Conservation (phyloP, 2,797 vertebrate genomes). For the Siniperca undulata region DNA sequence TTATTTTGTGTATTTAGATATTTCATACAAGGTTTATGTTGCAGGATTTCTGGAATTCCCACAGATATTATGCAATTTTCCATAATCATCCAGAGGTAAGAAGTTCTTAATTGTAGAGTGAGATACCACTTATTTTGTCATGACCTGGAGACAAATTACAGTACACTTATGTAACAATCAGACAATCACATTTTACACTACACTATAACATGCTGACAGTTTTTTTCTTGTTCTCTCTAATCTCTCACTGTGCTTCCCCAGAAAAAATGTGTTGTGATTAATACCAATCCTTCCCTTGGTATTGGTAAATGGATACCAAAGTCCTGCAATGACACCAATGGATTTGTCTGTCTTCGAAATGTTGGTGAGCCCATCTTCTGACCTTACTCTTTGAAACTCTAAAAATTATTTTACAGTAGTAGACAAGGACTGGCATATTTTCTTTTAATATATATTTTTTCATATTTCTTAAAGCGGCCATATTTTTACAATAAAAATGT, state of each 20-base stretch:
- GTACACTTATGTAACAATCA: not conserved
- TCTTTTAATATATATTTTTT: not conserved
- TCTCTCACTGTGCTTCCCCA: not conserved
- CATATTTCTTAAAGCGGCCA: not conserved
- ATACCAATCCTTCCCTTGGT: rapidly evolving
- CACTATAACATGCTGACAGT: not conserved
- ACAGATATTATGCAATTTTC: rapidly evolving
- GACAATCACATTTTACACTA: not conserved
- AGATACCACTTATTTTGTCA: not conserved
- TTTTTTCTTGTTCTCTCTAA: not conserved
- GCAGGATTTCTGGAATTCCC: rapidly evolving
- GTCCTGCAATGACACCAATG: slow-evolving; percentile 67
- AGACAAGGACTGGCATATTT: not conserved
- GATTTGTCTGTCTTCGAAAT: slow-evolving; percentile 66
- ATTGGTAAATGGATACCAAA: slow-evolving; percentile 63
- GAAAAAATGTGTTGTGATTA: slow-evolving; percentile 51
- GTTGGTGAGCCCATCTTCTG: slow-evolving; percentile 60
- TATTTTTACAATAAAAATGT: not conserved
- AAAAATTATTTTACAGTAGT: not conserved
- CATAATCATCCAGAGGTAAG: not conserved
- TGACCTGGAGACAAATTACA: slow-evolving; percentile 2
- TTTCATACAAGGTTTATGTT: not conserved
- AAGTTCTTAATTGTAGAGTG: not conserved
- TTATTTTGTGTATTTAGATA: not conserved
- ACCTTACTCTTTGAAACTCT: not conserved